Evolutionary conservation across 2,888 invertebrate genomes (phyloP), one percentile per base, ranked within the genome.

Genomic region (Calliopum simillimum): DNA sequence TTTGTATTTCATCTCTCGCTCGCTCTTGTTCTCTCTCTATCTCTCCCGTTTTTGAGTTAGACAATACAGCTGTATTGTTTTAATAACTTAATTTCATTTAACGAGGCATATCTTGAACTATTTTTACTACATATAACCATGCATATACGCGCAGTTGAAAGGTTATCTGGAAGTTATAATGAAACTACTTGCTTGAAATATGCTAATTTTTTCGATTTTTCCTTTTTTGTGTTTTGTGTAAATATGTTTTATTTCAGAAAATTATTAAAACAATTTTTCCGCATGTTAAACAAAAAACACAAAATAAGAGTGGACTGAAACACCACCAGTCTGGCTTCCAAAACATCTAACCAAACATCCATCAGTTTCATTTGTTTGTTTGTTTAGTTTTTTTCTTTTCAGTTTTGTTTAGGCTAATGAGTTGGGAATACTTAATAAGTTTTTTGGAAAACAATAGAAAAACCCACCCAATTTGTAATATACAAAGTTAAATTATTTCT

Each of bases 1-100:
- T 56, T 77, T 81, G 79, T 80, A 79, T 81, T 80, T 78, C 78
- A 80, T 79, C 19, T 55, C 12, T 33, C 53, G 23, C 44, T 64
- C 53, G 25, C 67, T 77, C 70, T 13, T n/a, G n/a, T 44, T 46
- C 56, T 14, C 23, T 41, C 23, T n/a, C 14, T 65, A 19, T 23
- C 33, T 41, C 21, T 43, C 44, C 43, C 19, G 61, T 53, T 44
- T 41, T 64, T 19, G 23, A 41, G 33, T 44, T 4, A 25, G 16
- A 21, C 59, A 33, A 11, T 43, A 13, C 16, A n/a, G 19, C 53
- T 76, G 79, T 82, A 79, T 81, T 80, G 79, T 81, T 79, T 79
- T 81, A 81, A 81, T 80, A 79, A 82, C 81, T 82, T 82, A 83
- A 82, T 83, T 83, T 83, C 75, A 72, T 74, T 72, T 69, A 56